phyloP scores from a whole-genome alignment of 2,113 vertebrate species.

The Brachypteracias leptosomus region DNA sequence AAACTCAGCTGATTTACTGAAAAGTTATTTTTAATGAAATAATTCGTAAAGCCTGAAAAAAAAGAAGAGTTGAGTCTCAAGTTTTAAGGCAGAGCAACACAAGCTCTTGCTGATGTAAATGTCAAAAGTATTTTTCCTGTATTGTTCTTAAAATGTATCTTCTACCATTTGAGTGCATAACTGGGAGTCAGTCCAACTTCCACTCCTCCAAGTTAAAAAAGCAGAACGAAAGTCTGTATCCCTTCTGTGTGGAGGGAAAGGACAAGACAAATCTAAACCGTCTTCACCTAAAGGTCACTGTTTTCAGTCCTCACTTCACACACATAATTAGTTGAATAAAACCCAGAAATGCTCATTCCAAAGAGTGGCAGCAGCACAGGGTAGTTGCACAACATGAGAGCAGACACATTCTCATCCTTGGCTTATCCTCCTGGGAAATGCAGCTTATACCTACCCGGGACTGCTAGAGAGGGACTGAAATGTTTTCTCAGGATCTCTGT shows the following conservation, averaged over 20 bases:
- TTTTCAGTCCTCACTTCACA: neutral
- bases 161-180: neutral
- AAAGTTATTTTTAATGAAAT: neutral
- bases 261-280: neutral
- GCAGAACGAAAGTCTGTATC: rapidly evolving
- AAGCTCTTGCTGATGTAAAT: neutral
- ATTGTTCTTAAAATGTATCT: neutral
- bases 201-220: neutral
- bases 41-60: neutral
- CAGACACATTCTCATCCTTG: neutral
- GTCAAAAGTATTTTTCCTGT: neutral
- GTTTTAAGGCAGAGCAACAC: neutral
- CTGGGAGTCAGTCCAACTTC: neutral
- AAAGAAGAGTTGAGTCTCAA: neutral
- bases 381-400: neutral
- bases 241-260: neutral
- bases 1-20: neutral
- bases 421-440: neutral
- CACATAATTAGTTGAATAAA: neutral
- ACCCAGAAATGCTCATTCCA: neutral
- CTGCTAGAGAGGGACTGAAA: rapidly evolving
- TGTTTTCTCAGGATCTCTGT: neutral
- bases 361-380: neutral
- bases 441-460: neutral
- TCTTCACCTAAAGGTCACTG: neutral